Percentiles rank a stretch among this genome's conserved stretches.
These are phyloP conservation scores for Loripinus fragilis DNA, from an alignment of 2,888 invertebrate species.

Conservation along the genomic window DNA sequence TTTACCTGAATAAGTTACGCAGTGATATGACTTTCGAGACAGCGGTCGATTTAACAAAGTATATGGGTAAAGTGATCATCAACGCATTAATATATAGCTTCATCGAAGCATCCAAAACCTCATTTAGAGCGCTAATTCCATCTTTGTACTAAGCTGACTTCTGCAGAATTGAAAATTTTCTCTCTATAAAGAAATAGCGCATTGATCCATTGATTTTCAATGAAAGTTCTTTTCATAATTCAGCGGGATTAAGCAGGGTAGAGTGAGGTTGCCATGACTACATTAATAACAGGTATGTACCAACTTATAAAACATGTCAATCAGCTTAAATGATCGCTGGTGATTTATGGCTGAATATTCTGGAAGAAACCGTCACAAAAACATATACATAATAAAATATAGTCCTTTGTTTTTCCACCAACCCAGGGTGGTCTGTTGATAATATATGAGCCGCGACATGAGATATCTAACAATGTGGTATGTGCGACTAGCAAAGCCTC, in stretches of 20 bases:
- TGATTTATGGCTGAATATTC: conserved; percentile 13
- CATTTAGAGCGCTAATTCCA: conserved; percentile 8
- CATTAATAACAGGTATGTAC: conserved; percentile 15
- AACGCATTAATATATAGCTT: not conserved
- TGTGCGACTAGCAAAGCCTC: not conserved
- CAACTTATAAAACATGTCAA: conserved; percentile 17
- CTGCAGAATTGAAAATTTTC: conserved; percentile 6
- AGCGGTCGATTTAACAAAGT: conserved; percentile 6
- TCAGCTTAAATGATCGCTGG: not conserved
- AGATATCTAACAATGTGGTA: no score
- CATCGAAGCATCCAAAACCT: not conserved
- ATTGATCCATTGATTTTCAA: conserved; percentile 19
- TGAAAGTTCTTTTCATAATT: conserved; percentile 20
- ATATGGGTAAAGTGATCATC: conserved; percentile 6
- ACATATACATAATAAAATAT: no score
- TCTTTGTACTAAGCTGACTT: conserved; percentile 3
- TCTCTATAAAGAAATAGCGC: conserved; percentile 9
- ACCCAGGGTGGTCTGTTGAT: no score
- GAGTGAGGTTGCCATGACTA: conserved; percentile 2
- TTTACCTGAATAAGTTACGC: not conserved
- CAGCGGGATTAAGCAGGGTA: conserved; percentile 20
- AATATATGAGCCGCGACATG: no score
- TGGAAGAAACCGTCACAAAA: no score
- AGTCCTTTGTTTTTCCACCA: no score
- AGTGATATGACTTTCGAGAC: not conserved